A percentile compares a stretch with the other conserved stretches of the same genome.
Conservation (phyloP, 2,797 vertebrate species). For the Gymnoscopelus braueri region DNA sequence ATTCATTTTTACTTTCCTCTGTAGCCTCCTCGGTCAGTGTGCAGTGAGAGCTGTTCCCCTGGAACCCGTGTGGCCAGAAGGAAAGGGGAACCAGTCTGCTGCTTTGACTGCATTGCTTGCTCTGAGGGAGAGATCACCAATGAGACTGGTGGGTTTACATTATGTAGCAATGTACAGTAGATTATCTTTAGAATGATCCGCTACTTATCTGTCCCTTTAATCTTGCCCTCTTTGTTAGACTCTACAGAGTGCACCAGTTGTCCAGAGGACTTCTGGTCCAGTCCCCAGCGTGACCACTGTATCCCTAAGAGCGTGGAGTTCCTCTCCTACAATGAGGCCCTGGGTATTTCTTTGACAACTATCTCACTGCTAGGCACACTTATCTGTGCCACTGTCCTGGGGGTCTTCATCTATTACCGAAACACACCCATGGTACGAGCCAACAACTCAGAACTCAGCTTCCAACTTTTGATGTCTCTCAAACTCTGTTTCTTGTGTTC, state of each 20-base stretch:
- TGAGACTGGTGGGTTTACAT: too few species aligned
- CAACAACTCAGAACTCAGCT: too few species aligned
- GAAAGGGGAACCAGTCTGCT: too few species aligned
- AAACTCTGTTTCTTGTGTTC: too few species aligned
- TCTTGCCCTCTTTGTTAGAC: constrained; percentile 37
- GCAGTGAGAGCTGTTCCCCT: constrained; percentile 47
- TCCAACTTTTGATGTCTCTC: too few species aligned
- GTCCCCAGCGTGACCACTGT: constrained; percentile 43
- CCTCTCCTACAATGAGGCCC: constrained; percentile 28
- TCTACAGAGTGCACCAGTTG: constrained; percentile 2
- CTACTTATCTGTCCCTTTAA: not conserved
- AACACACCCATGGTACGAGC: too few species aligned
- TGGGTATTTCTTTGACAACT: constrained; percentile 42
- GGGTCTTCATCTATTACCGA: constrained; percentile 10
- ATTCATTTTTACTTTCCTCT: not conserved
- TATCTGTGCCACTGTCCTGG: constrained; percentile 17
- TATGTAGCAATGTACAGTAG: not conserved
- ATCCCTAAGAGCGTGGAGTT: constrained; percentile 39
- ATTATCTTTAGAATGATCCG: not conserved
- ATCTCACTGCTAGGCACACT: constrained; percentile 37
- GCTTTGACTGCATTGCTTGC: too few species aligned
- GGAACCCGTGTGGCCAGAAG: too few species aligned
- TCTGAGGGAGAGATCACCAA: too few species aligned
- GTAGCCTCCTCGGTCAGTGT: constrained; percentile 36
- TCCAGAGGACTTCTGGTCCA: constrained; percentile 57